These are phyloP conservation scores for Drosophila gaucha DNA, from an alignment of 2,888 invertebrate genomes.

Conservation along the genomic window DNA sequence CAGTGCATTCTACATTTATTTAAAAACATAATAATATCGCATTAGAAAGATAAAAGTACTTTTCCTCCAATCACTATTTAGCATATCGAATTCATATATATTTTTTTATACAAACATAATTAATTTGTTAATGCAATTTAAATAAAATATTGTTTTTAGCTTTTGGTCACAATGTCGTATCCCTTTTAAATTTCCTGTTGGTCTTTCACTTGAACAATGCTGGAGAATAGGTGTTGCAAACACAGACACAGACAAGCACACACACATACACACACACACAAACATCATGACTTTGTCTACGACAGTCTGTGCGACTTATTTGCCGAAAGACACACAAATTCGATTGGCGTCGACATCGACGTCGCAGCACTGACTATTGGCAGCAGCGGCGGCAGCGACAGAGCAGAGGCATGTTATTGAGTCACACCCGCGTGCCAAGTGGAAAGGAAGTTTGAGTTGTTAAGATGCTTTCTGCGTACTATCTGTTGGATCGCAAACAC, in stretches of 20 bases:
- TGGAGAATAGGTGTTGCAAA: constrained; percentile 30
- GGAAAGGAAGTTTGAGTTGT: constrained; percentile 61
- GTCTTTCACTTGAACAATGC: constrained; percentile 24
- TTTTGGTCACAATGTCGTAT: constrained; percentile 11
- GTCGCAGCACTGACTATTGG: constrained; percentile 21
- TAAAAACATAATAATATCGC: neutral
- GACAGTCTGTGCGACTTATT: constrained; percentile 54
- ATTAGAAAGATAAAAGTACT: neutral
- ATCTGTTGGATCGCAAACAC: constrained; percentile 30
- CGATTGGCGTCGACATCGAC: constrained; percentile 52
- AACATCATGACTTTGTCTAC: constrained; percentile 1
- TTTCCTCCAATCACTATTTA: too few relatives aligned
- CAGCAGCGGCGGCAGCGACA: neutral
- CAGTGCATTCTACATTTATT: constrained; percentile 16
- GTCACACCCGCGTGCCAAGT: constrained; percentile 31
- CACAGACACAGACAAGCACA: neutral
- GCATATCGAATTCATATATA: too few relatives aligned
- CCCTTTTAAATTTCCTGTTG: constrained; percentile 28
- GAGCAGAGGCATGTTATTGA: constrained; percentile 43
- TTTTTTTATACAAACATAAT: too few relatives aligned
- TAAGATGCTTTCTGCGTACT: constrained; percentile 66
- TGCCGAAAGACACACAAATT: constrained; percentile 69
- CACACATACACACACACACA: constrained; percentile 9
- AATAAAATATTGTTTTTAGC: neutral
- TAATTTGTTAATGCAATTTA: constrained; percentile 3